A percentile compares a stretch with the other conserved stretches of the same genome.
Evolutionary conservation across 2,888 invertebrate species (phyloP).

Genomic region (Drosophila nr. perissopoda): DNA sequence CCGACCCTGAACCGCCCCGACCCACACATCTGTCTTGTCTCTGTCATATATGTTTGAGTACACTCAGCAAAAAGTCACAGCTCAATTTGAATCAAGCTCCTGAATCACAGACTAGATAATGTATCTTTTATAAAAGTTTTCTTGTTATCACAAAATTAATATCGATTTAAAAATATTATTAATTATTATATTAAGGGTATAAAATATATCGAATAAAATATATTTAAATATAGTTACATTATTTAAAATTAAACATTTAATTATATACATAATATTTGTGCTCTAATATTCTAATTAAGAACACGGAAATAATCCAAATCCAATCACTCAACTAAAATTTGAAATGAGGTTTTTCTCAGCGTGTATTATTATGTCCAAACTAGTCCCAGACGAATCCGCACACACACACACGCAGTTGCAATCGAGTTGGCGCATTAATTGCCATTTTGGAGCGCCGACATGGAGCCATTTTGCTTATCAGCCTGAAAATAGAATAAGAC

Average conservation of each 20-base stretch:
- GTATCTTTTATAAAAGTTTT: neutral
- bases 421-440: slow-evolving; percentile 77
- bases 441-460: slow-evolving; percentile 60
- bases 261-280: too few species aligned
- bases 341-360: fast-evolving
- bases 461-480: slow-evolving; percentile 56
- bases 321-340: neutral
- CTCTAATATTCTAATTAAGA: neutral
- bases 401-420: slow-evolving; percentile 52
- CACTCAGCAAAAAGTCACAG: neutral
- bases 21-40: slow-evolving; percentile 38
- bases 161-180: neutral
- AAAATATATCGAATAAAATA: neutral
- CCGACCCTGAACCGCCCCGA: neutral
- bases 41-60: slow-evolving; percentile 15
- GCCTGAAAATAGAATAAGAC: slow-evolving; percentile 14
- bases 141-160: neutral
- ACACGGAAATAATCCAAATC: too few species aligned
- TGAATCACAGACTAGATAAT: neutral
- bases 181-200: neutral
- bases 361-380: slow-evolving; percentile 2
- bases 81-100: neutral
- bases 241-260: too few species aligned
- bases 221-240: too few species aligned
- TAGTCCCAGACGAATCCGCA: slow-evolving; percentile 33